Percentiles rank a stretch among this genome's conserved stretches.
Evolutionary conservation across 2,888 invertebrate genomes (phyloP).

Genomic region (Gonocerus acuteangulatus): DNA sequence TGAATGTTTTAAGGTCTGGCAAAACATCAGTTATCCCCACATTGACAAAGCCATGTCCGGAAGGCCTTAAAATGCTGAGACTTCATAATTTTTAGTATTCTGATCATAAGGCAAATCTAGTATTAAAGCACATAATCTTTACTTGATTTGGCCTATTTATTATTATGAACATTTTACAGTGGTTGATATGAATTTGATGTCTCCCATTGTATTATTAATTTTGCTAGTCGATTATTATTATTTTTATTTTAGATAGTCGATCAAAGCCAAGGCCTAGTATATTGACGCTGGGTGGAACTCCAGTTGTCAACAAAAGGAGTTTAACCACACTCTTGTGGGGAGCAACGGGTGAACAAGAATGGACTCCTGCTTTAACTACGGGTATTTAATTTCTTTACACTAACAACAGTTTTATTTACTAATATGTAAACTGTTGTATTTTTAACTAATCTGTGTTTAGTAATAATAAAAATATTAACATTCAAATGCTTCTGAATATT

Average conservation of each 20-base stretch:
- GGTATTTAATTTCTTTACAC: slow-evolving; percentile 53
- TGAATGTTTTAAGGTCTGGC: no score
- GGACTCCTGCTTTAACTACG: slow-evolving; percentile 92
- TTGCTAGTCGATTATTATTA: no score
- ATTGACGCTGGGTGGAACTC: slow-evolving; percentile 41
- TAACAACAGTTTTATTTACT: background rate
- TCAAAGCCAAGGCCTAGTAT: slow-evolving; percentile 42
- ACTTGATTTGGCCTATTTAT: no score
- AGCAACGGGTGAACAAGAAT: slow-evolving; percentile 92
- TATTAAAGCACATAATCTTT: no score
- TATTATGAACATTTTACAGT: no score
- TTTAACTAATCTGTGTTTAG: background rate
- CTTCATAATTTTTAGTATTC: no score
- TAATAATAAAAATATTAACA: background rate
- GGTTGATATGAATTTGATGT: no score
- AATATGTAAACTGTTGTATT: slow-evolving; percentile 5
- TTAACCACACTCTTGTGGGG: slow-evolving; percentile 70
- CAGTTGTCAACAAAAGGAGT: slow-evolving; percentile 41
- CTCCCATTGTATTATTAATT: no score
- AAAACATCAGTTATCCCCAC: no score
- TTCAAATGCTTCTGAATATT: slow-evolving; percentile 3
- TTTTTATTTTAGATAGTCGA: slow-evolving; percentile 11
- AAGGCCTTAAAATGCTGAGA: no score
- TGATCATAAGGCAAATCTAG: no score
- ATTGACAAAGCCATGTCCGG: no score